Conservation (phyloP, 2,888 invertebrate genomes). For the Altica lythri region DNA sequence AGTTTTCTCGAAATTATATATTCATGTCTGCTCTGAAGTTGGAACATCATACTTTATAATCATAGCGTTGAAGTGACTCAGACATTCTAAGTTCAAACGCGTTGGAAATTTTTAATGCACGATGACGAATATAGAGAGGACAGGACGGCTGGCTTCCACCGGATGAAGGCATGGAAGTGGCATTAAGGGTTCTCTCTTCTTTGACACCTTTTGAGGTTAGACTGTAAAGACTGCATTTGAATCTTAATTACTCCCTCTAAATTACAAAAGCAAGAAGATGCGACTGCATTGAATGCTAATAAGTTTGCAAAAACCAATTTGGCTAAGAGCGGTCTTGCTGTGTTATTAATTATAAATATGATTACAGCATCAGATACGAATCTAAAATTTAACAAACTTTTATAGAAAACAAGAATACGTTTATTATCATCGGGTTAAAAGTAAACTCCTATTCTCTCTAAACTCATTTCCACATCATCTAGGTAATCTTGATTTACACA, state of each 20-base stretch:
- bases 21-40: slow-evolving; percentile 34
- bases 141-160: slow-evolving; percentile 12
- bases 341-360: too few species aligned
- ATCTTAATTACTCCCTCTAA: slow-evolving; percentile 10
- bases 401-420: too few species aligned
- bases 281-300: slow-evolving; percentile 13
- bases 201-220: slow-evolving; percentile 20
- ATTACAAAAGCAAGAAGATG: background rate
- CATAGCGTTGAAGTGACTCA: slow-evolving; percentile 31
- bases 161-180: slow-evolving; percentile 13
- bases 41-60: slow-evolving; percentile 34
- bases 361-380: too few species aligned
- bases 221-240: slow-evolving; percentile 19
- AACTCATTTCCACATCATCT: slow-evolving; percentile 23
- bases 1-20: slow-evolving; percentile 32
- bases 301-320: background rate
- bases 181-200: slow-evolving; percentile 19
- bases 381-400: too few species aligned
- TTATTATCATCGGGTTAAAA: too few species aligned
- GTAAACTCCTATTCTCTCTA: too few species aligned
- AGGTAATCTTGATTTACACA: slow-evolving; percentile 27
- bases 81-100: slow-evolving; percentile 29
- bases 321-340: too few species aligned
- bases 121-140: slow-evolving; percentile 20
- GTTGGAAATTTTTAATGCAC: slow-evolving; percentile 29